Evolutionary conservation across 2,113 vertebrate genomes (phyloP), one percentile per base, ranked within the genome.

Genomic region (Myanophis thanlyinensis): DNA sequence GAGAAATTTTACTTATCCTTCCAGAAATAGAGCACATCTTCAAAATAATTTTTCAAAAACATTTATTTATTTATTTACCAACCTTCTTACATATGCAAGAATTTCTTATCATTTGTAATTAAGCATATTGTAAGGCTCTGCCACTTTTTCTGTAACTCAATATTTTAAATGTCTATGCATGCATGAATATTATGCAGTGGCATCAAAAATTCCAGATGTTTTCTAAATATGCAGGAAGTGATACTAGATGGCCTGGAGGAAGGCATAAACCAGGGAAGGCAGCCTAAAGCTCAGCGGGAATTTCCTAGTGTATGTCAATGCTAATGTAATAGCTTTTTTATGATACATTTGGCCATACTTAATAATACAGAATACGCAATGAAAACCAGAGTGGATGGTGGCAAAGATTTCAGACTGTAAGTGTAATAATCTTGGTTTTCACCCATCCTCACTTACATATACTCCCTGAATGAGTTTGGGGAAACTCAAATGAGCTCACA

Each of bases 281-380:
- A 4, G 10, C 56, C 89, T 91, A n/a, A 80, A 80, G 23, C 3
- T 93, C 27, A 90, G 9, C 12, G 1, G 1, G 88, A 86, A 4
- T 73, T 92, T 89, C 18, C 27, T 13, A 0, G 20, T 2, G 52
- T 56, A 22, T 46, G 2, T 80, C 59, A 10, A 0, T 25, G 3
- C 35, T 91, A 2, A 91, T 87, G 54, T 23, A 92, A 56, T 2
- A 4, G 18, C 20, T 44, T 8, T 80, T 87, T 48, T 1, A 86
- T 1, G 11, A 15, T 11, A 0, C 44, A 48, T 87, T 89, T 86
- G 10, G 67, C 53, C 12, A n/a, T 20, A 0, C 0, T 0, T 0
- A 90, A 92, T 2, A 13, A 56, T 62, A 49, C 48, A 30, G 35
- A 80, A 80, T 40, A 40, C 44, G 73, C 18, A 80, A 3, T 80